phyloP scores from a whole-genome alignment of 2,888 invertebrate species.

The Stramonita haemastoma region DNA sequence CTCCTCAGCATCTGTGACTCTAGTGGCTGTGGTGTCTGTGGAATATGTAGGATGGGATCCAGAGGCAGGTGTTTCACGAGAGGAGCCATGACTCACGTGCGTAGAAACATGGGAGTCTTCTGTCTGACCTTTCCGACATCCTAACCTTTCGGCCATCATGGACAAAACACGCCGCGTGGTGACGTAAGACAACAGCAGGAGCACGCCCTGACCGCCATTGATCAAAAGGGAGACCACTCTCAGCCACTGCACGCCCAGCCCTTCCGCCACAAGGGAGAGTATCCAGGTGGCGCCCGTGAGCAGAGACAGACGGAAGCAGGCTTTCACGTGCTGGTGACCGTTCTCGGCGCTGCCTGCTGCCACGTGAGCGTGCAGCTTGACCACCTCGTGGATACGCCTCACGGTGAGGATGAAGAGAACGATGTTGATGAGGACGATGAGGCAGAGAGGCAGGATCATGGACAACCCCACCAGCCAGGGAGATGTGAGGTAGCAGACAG shows the following conservation, averaged over 20 bases:
- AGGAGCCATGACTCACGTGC: slow-evolving; percentile 46
- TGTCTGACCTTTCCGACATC: background rate
- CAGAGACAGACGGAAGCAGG: slow-evolving; percentile 60
- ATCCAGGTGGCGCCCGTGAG: slow-evolving; percentile 64
- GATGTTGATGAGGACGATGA: slow-evolving; percentile 54
- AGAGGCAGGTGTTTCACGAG: background rate
- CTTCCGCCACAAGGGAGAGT: slow-evolving; percentile 58
- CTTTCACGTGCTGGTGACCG: slow-evolving; percentile 44
- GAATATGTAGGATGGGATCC: background rate
- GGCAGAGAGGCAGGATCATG: slow-evolving; percentile 54
- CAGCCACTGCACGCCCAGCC: slow-evolving; percentile 53
- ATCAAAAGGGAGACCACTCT: slow-evolving; percentile 56
- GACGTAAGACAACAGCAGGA: slow-evolving; percentile 60
- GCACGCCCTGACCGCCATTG: slow-evolving; percentile 61
- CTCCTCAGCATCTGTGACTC: no score
- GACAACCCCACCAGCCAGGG: slow-evolving; percentile 45
- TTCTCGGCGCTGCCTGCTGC: background rate
- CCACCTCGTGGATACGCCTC: slow-evolving; percentile 51
- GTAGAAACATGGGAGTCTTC: background rate
- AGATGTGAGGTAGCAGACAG: slow-evolving; percentile 47
- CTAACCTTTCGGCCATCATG: slow-evolving; percentile 23
- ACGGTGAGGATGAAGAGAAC: slow-evolving; percentile 55
- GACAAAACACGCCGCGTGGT: slow-evolving; percentile 53
- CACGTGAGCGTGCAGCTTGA: slow-evolving; percentile 37
- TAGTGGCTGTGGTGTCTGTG: background rate